Base-by-base conservation (phyloP, 2,113 vertebrate species). In the Catharus fuscescens region DNA sequence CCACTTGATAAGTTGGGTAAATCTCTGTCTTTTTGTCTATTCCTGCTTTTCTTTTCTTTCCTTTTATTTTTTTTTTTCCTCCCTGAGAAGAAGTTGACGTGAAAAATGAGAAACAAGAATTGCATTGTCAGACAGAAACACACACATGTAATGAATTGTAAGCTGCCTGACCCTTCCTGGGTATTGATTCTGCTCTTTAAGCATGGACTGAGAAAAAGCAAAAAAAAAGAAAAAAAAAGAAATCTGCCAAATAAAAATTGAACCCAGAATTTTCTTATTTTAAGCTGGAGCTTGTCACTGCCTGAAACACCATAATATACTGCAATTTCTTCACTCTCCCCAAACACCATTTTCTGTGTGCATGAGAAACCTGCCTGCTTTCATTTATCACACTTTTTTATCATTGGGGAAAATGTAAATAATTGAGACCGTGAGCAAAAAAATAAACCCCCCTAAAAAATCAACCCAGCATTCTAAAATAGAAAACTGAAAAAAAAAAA, bases 31-130 rank as follows among this genome's bases (percentile, higher is more conserved):
- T 90, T 96, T 91, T 95, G 71, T 93, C 88, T 92, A 82, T 91
- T 95, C 56, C 61, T 69, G 29, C 80, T 86, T 92, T 88, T 70
- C 70, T 73, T 89, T 42, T 12, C 23, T 24, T 40, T 40, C 50
- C 45, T 78, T 89, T 26, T 50, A 54, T 80, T 47, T 88, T 60
- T 34, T 26, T 26, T 42, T 24, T 15, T 0, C 0, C 0, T 9
- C 12, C 20, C 73, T 2, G 0, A 77, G 89, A 84, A 95, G 92
- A 40, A 84, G 78, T 57, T 79, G 91, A 95, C 8, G 21, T 94
- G 96, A 97, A 91, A 95, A 97, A 97, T 77, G 92, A 96, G 86
- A 71, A 74, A 60, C 88, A 71, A 62, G 84, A 78, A 86, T 9
- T 64, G 88, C 92, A 57, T 47, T 95, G 94, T 93, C 87, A 87